These are phyloP conservation scores for Drosophila cracens DNA, from an alignment of 2,888 invertebrate genomes.

Conservation along the genomic window DNA sequence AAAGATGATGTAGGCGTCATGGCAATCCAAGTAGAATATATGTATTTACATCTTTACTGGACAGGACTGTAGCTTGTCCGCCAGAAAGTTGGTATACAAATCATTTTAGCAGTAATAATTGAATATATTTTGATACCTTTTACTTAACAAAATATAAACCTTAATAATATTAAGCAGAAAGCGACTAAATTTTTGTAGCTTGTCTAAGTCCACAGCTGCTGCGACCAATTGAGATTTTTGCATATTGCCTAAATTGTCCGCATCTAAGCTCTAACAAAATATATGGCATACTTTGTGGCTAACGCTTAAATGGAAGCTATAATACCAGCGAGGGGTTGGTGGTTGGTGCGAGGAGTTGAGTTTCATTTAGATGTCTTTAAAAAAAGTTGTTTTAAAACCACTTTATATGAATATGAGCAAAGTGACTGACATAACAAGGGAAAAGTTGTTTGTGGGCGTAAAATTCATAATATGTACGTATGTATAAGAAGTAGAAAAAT, in stretches of 20 bases:
- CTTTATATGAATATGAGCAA: background rate
- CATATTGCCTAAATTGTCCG: background rate
- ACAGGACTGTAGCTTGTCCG: background rate
- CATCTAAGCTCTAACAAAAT: background rate
- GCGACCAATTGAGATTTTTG: background rate
- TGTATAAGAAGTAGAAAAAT: background rate
- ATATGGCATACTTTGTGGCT: constrained; percentile 35
- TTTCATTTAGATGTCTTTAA: background rate
- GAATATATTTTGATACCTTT: background rate
- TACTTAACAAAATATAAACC: background rate
- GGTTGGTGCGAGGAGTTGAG: background rate
- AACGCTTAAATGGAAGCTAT: constrained; percentile 5
- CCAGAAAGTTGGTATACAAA: background rate
- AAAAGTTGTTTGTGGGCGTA: background rate
- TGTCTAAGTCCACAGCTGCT: background rate
- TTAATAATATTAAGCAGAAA: background rate
- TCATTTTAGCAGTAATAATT: background rate
- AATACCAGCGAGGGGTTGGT: background rate
- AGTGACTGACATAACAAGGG: background rate
- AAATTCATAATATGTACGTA: background rate
- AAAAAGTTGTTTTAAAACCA: background rate
- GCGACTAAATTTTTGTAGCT: background rate
- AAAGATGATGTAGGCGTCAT: background rate
- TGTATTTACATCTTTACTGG: background rate
- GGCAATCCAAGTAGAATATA: background rate